These are phyloP conservation scores for Corythornis madagascariensis DNA, from an alignment of 2,113 vertebrate genomes.

Conservation along the genomic window DNA sequence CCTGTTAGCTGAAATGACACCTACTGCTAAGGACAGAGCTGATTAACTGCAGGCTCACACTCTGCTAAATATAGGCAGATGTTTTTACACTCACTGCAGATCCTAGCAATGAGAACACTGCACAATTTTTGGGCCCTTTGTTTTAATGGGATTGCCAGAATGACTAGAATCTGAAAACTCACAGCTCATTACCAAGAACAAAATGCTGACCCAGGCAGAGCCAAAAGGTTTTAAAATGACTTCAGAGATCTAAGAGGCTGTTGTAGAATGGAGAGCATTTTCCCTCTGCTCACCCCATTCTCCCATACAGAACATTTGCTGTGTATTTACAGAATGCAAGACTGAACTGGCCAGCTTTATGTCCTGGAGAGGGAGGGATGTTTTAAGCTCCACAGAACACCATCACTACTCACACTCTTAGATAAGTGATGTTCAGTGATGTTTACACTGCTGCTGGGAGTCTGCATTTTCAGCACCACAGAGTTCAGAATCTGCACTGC, in stretches of 20 bases:
- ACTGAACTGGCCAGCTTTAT: neutral
- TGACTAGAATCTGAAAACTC: slow-evolving; percentile 41
- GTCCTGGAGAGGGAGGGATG: neutral
- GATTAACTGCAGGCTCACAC: slow-evolving; percentile 1
- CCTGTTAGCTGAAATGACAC: slow-evolving; percentile 18
- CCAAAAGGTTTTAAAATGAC: neutral
- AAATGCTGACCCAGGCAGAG: slow-evolving; percentile 39
- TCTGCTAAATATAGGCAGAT: neutral
- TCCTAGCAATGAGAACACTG: neutral
- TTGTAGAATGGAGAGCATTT: neutral
- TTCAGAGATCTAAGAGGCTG: slow-evolving; percentile 18
- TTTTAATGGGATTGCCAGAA: slow-evolving; percentile 39
- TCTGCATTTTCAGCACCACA: neutral
- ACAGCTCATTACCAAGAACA: slow-evolving; percentile 48
- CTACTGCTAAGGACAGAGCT: slow-evolving; percentile 23
- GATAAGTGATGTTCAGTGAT: neutral
- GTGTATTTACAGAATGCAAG: neutral
- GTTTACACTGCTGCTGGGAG: neutral
- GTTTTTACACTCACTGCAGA: slow-evolving; percentile 8
- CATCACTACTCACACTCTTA: neutral
- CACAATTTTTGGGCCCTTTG: neutral
- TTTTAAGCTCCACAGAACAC: neutral
- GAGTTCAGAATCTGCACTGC: neutral
- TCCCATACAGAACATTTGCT: neutral
- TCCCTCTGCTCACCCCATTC: neutral